Conservation (phyloP, 2,113 vertebrate species). For the Erythrocercus mccallii region DNA sequence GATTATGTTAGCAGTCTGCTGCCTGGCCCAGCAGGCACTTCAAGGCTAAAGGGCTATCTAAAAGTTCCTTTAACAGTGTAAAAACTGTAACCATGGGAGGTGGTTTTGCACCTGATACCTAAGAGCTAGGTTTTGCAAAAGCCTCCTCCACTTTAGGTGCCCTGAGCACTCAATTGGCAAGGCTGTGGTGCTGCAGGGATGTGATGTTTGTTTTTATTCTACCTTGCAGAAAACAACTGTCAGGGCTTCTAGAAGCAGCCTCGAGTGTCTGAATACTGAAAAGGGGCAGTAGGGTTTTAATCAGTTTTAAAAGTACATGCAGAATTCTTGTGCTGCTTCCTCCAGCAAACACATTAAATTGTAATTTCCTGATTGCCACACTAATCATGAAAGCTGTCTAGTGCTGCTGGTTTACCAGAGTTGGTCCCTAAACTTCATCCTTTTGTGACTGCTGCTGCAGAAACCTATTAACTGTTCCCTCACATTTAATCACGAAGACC, state of each 20-base stretch:
- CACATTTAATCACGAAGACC: not conserved
- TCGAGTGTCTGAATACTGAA: slow-evolving; percentile 14
- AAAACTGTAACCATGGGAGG: not conserved
- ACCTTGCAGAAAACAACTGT: slow-evolving; percentile 3
- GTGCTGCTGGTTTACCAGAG: slow-evolving; percentile 50
- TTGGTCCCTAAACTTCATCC: slow-evolving; percentile 13
- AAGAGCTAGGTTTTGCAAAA: not conserved
- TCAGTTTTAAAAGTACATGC: slow-evolving; percentile 39
- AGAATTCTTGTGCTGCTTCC: slow-evolving; percentile 57
- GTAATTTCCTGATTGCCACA: slow-evolving; percentile 53
- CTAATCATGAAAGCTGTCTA: slow-evolving; percentile 30
- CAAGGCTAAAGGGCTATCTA: not conserved
- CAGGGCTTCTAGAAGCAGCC: not conserved
- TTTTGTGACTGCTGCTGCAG: slow-evolving; percentile 23
- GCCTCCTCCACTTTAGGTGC: not conserved
- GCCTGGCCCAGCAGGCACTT: not conserved
- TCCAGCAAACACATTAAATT: slow-evolving; percentile 59
- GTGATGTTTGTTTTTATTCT: slow-evolving; percentile 5
- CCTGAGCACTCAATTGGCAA: not conserved
- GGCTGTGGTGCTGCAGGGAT: not conserved
- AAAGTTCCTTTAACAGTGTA: not conserved
- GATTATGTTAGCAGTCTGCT: not conserved
- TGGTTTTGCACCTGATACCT: not conserved
- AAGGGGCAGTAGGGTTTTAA: slow-evolving; percentile 43
- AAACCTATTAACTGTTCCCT: slow-evolving; percentile 45